A percentile compares a stretch with the other conserved stretches of the same genome.
Conservation (phyloP, 2,113 vertebrate species). For the Bubalus kerabau region DNA sequence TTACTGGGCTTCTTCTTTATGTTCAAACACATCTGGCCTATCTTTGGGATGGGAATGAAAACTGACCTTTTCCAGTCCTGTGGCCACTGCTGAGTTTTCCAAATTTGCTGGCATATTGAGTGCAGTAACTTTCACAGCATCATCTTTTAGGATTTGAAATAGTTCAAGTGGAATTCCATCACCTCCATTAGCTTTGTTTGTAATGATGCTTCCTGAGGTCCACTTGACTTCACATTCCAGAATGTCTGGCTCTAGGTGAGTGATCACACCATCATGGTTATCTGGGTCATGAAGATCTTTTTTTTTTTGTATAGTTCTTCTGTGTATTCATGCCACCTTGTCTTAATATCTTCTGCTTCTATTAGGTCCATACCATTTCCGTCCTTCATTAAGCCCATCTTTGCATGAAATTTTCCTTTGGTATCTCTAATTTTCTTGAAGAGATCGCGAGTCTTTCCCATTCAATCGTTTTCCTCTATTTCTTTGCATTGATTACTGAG, state of each 20-base stretch:
- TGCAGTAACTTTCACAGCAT: background rate
- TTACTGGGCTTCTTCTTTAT: background rate
- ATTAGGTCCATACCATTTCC: background rate
- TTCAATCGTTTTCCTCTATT: background rate
- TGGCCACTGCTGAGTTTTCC: background rate
- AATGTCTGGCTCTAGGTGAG: background rate
- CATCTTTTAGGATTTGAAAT: background rate
- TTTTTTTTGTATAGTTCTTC: background rate
- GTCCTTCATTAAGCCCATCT: background rate
- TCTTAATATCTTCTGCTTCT: background rate
- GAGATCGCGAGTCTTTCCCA: background rate
- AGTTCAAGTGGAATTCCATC: background rate
- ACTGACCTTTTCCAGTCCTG: background rate
- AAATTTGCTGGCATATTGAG: background rate
- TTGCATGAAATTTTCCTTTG: too few relatives aligned
- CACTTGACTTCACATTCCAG: background rate
- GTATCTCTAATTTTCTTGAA: background rate
- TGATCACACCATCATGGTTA: background rate
- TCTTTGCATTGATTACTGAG: background rate
- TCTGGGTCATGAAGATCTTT: background rate
- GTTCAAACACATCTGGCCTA: background rate
- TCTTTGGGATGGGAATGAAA: background rate
- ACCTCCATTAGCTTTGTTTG: background rate
- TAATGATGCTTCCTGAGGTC: background rate
- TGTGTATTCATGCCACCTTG: background rate